Evolutionary conservation across 2,888 invertebrate species (phyloP).

Genomic region (Gymnosoma rotundatum): DNA sequence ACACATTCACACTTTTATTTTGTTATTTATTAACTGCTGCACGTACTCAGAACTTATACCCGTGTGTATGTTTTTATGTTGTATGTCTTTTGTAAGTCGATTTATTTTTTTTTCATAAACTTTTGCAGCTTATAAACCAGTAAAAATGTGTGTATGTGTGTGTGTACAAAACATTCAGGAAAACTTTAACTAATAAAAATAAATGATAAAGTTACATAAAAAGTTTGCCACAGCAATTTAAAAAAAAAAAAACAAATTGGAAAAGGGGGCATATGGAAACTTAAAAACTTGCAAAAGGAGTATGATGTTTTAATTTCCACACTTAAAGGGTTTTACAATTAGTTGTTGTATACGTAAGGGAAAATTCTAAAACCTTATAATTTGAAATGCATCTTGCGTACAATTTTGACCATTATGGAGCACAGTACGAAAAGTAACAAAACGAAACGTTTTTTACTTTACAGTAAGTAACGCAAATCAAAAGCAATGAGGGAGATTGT

Average conservation of each 20-base stretch:
- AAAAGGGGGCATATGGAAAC: neutral
- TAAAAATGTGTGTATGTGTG: neutral
- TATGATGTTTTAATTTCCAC: neutral
- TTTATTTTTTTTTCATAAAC: neutral
- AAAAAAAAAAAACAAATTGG: conserved; percentile 7
- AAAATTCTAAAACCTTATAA: too few relatives aligned
- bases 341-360: too few relatives aligned
- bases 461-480: too few relatives aligned
- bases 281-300: neutral
- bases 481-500: too few relatives aligned
- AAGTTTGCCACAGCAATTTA: conserved; percentile 19
- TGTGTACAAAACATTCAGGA: neutral
- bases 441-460: too few relatives aligned
- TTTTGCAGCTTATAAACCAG: neutral
- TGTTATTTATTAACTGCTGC: conserved; percentile 8
- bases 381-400: too few relatives aligned
- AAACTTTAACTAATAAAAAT: conserved; percentile 43
- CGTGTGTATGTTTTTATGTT: conserved; percentile 31
- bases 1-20: neutral
- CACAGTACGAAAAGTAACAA: too few relatives aligned
- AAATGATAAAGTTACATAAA: conserved; percentile 25
- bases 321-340: neutral
- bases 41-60: conserved; percentile 23
- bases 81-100: neutral
- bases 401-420: too few relatives aligned